A percentile compares a stretch with the other conserved stretches of the same genome.
Evolutionary conservation across 2,113 vertebrate species (phyloP).

Genomic region (Gracilinanus agilis): DNA sequence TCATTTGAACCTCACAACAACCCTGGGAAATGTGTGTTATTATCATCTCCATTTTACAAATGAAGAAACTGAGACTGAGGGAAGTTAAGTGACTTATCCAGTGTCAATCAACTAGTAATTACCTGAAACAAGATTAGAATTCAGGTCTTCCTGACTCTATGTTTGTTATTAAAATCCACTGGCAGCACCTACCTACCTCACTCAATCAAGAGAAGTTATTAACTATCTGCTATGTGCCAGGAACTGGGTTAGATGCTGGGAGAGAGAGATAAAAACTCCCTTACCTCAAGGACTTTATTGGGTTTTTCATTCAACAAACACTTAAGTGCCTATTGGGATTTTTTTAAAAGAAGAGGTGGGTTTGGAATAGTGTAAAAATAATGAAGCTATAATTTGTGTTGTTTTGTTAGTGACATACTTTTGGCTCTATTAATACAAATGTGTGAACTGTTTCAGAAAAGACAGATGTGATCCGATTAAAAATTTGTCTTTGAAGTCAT

Average conservation of each 20-base stretch:
- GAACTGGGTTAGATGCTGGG: background rate
- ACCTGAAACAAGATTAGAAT: background rate
- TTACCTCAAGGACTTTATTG: background rate
- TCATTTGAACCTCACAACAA: background rate
- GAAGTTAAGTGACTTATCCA: background rate
- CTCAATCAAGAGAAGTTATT: background rate
- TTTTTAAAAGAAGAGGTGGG: background rate
- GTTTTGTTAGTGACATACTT: slow-evolving; percentile 32
- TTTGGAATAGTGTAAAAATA: slow-evolving; percentile 10
- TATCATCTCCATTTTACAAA: background rate
- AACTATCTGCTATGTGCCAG: background rate
- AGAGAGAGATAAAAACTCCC: background rate
- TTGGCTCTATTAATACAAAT: slow-evolving; percentile 14
- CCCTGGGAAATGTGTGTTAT: background rate
- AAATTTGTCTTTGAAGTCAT: slow-evolving; percentile 7
- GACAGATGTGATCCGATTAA: background rate
- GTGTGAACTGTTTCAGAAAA: slow-evolving; percentile 12
- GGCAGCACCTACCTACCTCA: background rate
- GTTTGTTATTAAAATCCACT: background rate
- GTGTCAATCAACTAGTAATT: background rate
- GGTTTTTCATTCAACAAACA: background rate
- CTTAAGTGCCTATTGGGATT: background rate
- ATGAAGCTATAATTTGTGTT: slow-evolving; percentile 1
- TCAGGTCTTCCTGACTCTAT: background rate
- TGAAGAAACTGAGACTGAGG: background rate